Evolutionary conservation across 2,113 vertebrate species (phyloP), one percentile per base, ranked within the genome.

Genomic region (Morone saxatilis): DNA sequence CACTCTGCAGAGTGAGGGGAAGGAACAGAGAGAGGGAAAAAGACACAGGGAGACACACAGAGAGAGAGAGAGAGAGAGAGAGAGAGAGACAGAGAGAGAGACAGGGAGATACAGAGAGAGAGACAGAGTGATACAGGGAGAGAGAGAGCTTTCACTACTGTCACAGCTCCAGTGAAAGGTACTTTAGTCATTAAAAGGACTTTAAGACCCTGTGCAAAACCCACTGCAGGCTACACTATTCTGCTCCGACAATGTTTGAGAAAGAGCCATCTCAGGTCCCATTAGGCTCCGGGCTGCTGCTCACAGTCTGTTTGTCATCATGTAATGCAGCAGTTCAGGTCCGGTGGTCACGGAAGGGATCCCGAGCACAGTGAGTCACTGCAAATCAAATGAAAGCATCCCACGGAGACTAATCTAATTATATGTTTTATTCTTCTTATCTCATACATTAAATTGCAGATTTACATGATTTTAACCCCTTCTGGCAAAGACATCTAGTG

Each of bases 1-100:
- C 77, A 80, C 89, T 89, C 86, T 84, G 89, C 89, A 88, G 89
- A 91, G 66, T 82, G 88, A 88, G 76, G 68, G 77, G 76, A 57
- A 47, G 45, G 69, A 47, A 38, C 62, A 74, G 47, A 41, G 4
- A 48, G 72, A 16, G 69, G 7, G 61, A 80, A 69, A 31, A 31
- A 31, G 31, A 31, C 31, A 31, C 31, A 7, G 48, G 40, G n/a
- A 60, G 47, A 70, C 31, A 20, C n/a, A 41, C 5, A 7, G 48
- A 5, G 36, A 47, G 65, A 4, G 54, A 38, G 61, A 5, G 47
- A 19, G 66, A 38, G 74, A 38, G 62, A n/a, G 74, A 13, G 57
- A 16, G 70, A 13, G 65, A 8, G 71, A 38, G 69, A 43, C 66
- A 38, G 38, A 60, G 54, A 36, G 69, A 19, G 70, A 50, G 59